Base-by-base conservation (phyloP, 2,888 invertebrate genomes). In the Pachycephus smyrnensis region DNA sequence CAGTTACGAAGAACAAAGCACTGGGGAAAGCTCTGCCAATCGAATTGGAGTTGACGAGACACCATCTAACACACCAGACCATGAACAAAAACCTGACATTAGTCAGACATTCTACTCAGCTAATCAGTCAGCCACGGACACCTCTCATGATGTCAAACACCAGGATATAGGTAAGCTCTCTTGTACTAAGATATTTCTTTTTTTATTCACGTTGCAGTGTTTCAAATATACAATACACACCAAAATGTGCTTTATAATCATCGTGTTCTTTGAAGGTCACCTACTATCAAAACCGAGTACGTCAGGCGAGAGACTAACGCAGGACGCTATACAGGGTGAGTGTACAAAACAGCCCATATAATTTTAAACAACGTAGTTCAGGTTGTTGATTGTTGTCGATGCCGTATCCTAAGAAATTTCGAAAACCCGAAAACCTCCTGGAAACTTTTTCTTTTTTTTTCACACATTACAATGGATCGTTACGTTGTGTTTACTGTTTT, bases 321-420 rank as follows among this genome's bases (percentile, higher is more conserved):
- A 92, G 84, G 92, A 92, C 81, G 88, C 91, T 83, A 88, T 89
- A 79, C 92, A 92, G 89, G 92, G 92, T 92, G 86, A 92, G 92
- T 91, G 79, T 78, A 80, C 30, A 77, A 77, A 80, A 77, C 35
- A 75, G 69, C 73, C 76, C 31, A 77, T 36, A 80, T 40, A 68
- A 76, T 79, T 36, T 74, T 77, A 36, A 80, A 76, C 77, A 55
- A 35, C 75, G 78, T 76, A 83, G 81, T 80, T 80, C 82, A 81
- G 76, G 75, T 78, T 76, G 73, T 77, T 81, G 84, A 82, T 83
- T 84, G 85, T 84, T 85, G 84, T 83, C 81, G 83, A 73, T 80
- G 84, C 82, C 83, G 80, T 77, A 74, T 68, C 79, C 75, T 76
- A 55, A 55, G 55, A 55, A 68, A 73, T 68, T 73, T 55, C 23